Base-by-base conservation (phyloP, 2,113 vertebrate genomes). In the Terrapene triunguis region DNA sequence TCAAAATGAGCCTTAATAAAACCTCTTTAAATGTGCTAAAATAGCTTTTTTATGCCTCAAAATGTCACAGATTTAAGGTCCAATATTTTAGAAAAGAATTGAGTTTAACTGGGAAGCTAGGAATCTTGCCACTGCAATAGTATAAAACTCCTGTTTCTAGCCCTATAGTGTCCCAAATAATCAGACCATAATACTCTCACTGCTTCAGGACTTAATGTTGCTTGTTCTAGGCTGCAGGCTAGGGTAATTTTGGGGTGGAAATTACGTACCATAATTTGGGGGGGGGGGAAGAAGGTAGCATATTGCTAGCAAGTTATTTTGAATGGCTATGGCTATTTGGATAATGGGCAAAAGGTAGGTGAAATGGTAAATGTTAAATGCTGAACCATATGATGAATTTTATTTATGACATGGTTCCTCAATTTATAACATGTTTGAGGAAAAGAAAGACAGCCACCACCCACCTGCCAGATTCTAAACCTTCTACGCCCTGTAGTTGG, bases 31-130 rank as follows among this genome's bases (percentile, higher is more conserved):
- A 13, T 29, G 74, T 85, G 65, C 14, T 1, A 82, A 25, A 0
- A 16, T 10, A 87, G 1, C 0, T 57, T 85, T 85, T 89, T 7
- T 13, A 1, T n/a, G 14, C 1, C 7, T 65, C 65, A 65, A 85
- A 85, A 48, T 5, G 1, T 59, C 5, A 5, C 27, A 14, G 0
- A 24, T 84, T 1, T n/a, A 72, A 72, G 8, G 51, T 25, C 17
- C 5, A 87, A 0, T 74, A 74, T 80, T 87, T 93, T n/a, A 84
- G 54, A 5, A 29, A 55, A 82, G 5, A 47, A 9, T 35, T 25
- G 29, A 13, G 44, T 57, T 3, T 82, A 25, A 48, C 5, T 85
- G 22, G 84, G 5, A 2, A 10, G 78, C 74, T 93, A 59, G 32
- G 1, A 8, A 85, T 93, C 90, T 10, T 7, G 84, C 5, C 21